Conservation (phyloP, 2,113 vertebrate genomes). For the Lophius piscatorius region DNA sequence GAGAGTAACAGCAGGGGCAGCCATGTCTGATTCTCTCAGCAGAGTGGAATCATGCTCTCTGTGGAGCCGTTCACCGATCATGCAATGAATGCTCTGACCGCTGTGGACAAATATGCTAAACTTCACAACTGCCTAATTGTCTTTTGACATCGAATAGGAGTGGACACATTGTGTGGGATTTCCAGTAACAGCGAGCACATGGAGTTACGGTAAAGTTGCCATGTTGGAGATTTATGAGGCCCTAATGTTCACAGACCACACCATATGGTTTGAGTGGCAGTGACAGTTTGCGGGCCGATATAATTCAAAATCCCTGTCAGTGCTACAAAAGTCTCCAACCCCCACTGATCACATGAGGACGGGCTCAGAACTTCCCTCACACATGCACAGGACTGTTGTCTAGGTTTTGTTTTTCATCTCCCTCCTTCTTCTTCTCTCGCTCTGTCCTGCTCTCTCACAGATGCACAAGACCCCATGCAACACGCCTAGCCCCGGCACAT, state of each 20-base stretch:
- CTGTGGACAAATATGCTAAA: slow-evolving; percentile 15
- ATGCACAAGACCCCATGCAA: slow-evolving; percentile 18
- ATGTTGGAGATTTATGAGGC: slow-evolving; percentile 34
- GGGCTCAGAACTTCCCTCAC: slow-evolving; percentile 15
- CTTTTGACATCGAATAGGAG: slow-evolving; percentile 26
- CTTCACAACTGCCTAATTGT: slow-evolving; percentile 25
- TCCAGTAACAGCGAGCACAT: slow-evolving; percentile 53
- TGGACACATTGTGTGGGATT: slow-evolving; percentile 30
- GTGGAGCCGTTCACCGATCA: background rate
- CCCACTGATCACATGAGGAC: slow-evolving; percentile 31
- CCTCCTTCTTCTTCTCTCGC: slow-evolving; percentile 7
- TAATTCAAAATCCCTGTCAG: slow-evolving; percentile 44
- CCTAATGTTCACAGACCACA: slow-evolving; percentile 44
- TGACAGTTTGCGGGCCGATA: slow-evolving; percentile 53
- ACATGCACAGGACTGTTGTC: slow-evolving; percentile 7
- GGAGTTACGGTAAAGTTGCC: slow-evolving; percentile 52
- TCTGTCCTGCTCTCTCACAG: background rate
- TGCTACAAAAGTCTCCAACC: slow-evolving; percentile 42
- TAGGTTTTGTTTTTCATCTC: slow-evolving; percentile 24
- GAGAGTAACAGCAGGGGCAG: slow-evolving; percentile 32
- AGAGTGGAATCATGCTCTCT: background rate
- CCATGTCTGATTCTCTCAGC: slow-evolving; percentile 39
- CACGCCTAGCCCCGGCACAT: slow-evolving; percentile 24
- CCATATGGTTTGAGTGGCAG: slow-evolving; percentile 51
- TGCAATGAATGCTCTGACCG: slow-evolving; percentile 11